Conservation (phyloP, 2,797 vertebrate species). For the Halcyon chelicuti region DNA sequence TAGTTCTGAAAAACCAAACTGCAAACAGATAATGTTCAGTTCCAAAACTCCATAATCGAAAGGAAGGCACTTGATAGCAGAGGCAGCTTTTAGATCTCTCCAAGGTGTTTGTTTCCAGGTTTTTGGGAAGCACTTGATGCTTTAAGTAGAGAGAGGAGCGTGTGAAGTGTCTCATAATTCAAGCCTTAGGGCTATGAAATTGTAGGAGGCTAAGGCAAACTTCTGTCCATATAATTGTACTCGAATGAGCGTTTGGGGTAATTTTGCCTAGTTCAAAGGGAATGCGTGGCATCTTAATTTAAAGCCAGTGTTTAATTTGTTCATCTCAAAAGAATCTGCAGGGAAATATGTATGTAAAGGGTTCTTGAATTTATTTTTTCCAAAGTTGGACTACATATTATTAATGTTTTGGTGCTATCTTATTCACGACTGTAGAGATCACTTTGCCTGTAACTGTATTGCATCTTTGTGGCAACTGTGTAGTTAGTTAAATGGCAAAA, state of each 20-base stretch:
- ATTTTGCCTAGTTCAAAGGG: neutral
- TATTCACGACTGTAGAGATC: neutral
- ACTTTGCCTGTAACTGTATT: neutral
- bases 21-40: neutral
- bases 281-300: neutral
- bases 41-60: neutral
- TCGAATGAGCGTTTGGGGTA: neutral
- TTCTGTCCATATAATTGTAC: neutral
- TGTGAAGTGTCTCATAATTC: neutral
- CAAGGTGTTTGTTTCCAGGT: neutral
- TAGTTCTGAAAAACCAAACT: conserved; percentile 6
- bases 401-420: neutral
- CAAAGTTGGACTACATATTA: neutral
- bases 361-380: neutral
- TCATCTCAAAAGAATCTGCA: neutral
- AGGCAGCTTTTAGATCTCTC: neutral
- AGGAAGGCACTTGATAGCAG: neutral
- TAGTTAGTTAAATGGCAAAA: neutral
- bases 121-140: neutral
- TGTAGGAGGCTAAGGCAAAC: neutral
- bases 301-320: neutral
- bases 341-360: neutral
- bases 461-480: neutral
- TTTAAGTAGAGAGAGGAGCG: neutral
- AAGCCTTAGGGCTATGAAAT: neutral